These are phyloP conservation scores for Neoascia interrupta DNA, from an alignment of 2,888 invertebrate species.

Conservation along the genomic window DNA sequence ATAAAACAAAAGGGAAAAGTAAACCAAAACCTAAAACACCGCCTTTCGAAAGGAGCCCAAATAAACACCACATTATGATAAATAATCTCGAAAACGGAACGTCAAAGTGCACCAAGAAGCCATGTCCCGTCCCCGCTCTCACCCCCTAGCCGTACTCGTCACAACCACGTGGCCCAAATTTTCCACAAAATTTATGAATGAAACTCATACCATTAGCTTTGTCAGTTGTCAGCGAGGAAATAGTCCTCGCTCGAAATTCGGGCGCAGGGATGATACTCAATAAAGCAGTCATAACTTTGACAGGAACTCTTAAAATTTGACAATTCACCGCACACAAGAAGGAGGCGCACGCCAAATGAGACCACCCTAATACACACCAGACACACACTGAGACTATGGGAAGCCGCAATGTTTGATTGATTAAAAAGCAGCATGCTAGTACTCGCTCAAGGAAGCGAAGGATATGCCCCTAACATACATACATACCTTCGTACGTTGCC, in stretches of 20 bases:
- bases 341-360: constrained; percentile 49
- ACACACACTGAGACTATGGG: constrained; percentile 4
- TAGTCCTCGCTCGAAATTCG: too few relatives aligned
- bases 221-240: constrained; percentile 54
- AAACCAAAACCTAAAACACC: too few relatives aligned
- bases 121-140: too few relatives aligned
- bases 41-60: too few relatives aligned
- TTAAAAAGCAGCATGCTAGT: constrained; percentile 66
- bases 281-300: constrained; percentile 66
- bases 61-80: too few relatives aligned
- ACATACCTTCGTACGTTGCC: too few relatives aligned
- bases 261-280: constrained; percentile 58
- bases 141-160: too few relatives aligned
- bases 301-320: constrained; percentile 67
- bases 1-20: too few relatives aligned
- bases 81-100: too few relatives aligned
- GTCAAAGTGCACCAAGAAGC: too few relatives aligned
- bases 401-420: constrained; percentile 62
- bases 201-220: constrained; percentile 54
- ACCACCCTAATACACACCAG: constrained; percentile 9
- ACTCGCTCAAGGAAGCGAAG: constrained; percentile 40
- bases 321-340: constrained; percentile 53
- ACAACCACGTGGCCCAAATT: constrained; percentile 50
- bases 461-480: too few relatives aligned
- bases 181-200: constrained; percentile 62